Conservation (phyloP, 2,888 invertebrate species). For the Pyrocoelia pectoralis region DNA sequence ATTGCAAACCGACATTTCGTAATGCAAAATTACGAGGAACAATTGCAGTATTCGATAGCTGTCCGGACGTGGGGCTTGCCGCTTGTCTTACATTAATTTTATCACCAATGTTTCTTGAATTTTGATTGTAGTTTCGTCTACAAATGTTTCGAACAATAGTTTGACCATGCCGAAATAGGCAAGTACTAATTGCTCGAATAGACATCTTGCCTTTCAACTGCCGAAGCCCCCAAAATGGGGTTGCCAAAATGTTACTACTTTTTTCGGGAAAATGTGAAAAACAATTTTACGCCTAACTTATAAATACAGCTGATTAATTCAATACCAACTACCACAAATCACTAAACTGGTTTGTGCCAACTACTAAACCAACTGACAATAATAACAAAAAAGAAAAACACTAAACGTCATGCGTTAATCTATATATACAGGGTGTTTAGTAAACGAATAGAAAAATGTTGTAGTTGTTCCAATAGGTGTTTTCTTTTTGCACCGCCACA, state of each 20-base stretch:
- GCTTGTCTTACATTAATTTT: slow-evolving; percentile 50
- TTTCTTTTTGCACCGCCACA: too few species aligned
- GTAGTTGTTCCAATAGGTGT: too few species aligned
- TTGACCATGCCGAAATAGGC: slow-evolving; percentile 70
- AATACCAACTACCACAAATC: too few species aligned
- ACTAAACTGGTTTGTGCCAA: too few species aligned
- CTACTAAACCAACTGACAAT: too few species aligned
- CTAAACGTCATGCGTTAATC: too few species aligned
- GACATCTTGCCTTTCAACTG: slow-evolving; percentile 61
- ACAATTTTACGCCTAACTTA: not conserved
- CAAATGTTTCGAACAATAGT: slow-evolving; percentile 62
- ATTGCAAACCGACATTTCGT: slow-evolving; percentile 62
- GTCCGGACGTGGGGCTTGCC: slow-evolving; percentile 40
- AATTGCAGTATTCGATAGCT: slow-evolving; percentile 38
- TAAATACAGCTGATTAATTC: not conserved
- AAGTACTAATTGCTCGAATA: slow-evolving; percentile 63
- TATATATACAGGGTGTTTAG: too few species aligned
- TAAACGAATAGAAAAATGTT: too few species aligned
- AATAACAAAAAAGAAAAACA: too few species aligned
- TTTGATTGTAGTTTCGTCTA: slow-evolving; percentile 61
- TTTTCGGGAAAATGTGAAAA: not conserved
- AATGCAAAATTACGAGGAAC: slow-evolving; percentile 52
- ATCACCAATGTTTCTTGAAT: slow-evolving; percentile 60
- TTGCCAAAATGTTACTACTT: not conserved
- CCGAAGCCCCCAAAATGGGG: slow-evolving; percentile 13